phyloP scores from a whole-genome alignment of 2,797 vertebrate species.

The Diceros bicornis region DNA sequence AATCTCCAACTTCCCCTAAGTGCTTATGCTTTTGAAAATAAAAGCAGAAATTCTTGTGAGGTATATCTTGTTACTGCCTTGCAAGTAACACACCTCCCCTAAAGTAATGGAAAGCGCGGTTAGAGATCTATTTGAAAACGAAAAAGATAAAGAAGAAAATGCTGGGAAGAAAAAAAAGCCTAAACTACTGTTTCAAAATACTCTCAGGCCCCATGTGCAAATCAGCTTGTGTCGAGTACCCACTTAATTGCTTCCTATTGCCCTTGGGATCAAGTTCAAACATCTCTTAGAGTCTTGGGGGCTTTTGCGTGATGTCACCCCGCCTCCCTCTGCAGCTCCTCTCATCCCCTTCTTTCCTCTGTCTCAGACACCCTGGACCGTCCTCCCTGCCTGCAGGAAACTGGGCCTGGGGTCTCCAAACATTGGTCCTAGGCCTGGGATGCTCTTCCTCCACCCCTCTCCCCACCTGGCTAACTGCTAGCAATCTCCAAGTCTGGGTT shows the following conservation, averaged over 20 bases:
- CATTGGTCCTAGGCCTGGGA: background rate
- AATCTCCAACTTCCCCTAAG: background rate
- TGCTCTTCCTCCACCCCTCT: background rate
- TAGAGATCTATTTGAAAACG: background rate
- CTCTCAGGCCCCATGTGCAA: no score
- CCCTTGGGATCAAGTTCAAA: background rate
- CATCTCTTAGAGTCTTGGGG: background rate
- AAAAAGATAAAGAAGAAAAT: background rate
- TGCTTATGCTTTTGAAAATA: slow-evolving; percentile 19
- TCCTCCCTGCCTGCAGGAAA: background rate
- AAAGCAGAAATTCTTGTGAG: background rate
- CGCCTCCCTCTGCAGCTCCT: background rate
- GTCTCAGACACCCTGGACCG: background rate
- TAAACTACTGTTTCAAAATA: background rate
- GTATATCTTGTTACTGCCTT: background rate
- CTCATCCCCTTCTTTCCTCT: background rate
- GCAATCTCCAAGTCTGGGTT: background rate
- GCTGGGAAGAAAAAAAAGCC: no score
- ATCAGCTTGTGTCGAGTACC: background rate
- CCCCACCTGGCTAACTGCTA: background rate
- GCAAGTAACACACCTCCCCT: background rate
- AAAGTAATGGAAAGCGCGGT: background rate
- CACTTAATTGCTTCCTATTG: background rate
- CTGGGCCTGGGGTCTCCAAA: background rate
- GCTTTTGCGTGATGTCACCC: background rate